Evolutionary conservation across 2,113 vertebrate genomes (phyloP), one percentile per base, ranked within the genome.

Genomic region (Dasyprocta punctata): DNA sequence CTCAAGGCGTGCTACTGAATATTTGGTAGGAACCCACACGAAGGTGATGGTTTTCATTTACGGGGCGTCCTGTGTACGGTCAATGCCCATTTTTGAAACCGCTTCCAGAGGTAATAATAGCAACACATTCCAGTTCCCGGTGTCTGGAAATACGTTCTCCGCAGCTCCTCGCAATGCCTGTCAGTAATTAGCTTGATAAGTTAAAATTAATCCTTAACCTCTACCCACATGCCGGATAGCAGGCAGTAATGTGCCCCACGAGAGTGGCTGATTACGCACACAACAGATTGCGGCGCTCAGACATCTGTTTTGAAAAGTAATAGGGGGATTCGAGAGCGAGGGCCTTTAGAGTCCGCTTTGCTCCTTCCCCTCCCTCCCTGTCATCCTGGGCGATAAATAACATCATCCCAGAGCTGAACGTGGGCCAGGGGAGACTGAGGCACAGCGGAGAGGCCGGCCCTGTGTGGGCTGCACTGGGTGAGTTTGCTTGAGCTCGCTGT

Each of bases 401-500:
- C 41, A 1, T 20, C 44, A 84, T 73, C 58, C 89, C 13, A 0
- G n/a, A 38, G 17, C 28, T 16, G 41, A n/a, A 7, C 3, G 1
- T 5, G 24, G 69, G 52, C 16, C 14, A 63, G 67, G 54, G 24
- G 20, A 73, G 3, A 14, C 22, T 4, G 5, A 41, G 44, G 3
- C 49, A 6, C 6, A 24, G 49, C 0, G 2, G 49, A 44, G 73
- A 61, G 78, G 16, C 24, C 7, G 0, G 10, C 9, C 4, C 3
- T 44, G 41, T 3, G 22, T 9, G 0, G 3, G 33, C 7, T 0
- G 0, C 0, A 1, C 4, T 13, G 44, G n/a, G 5, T 0, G 3
- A 10, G 1, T 0, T 56, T 2, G 3, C 33, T n/a, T 9, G 60
- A 49, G 17, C 12, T 4, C 5, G 0, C 0, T 0, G 0, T 17